Conservation (phyloP, 2,113 vertebrate genomes). For the Podiceps cristatus region DNA sequence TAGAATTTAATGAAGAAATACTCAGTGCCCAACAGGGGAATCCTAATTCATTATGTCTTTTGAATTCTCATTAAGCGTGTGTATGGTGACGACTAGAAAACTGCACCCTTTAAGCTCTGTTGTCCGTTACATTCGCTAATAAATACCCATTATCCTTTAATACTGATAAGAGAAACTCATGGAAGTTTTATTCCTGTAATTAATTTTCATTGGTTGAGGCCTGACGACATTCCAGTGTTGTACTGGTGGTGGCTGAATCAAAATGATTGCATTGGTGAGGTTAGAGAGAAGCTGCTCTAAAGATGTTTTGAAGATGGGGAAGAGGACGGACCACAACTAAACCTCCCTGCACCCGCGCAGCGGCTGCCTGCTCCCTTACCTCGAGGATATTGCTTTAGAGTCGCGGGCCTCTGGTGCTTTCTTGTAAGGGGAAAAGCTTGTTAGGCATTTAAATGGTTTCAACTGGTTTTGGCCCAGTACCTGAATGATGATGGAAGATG, state of each 20-base stretch:
- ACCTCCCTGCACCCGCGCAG: too few species aligned
- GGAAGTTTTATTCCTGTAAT: conserved; percentile 22
- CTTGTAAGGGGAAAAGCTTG: accelerated
- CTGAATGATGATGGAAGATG: neutral
- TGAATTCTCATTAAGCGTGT: conserved; percentile 54
- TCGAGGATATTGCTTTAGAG: accelerated
- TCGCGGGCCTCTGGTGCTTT: neutral
- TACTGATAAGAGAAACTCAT: neutral
- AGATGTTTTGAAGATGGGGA: neutral
- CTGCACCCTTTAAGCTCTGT: neutral
- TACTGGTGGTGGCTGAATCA: neutral
- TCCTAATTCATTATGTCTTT: conserved; percentile 64
- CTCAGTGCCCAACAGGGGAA: conserved; percentile 50
- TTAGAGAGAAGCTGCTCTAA: neutral
- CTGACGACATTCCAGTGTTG: neutral
- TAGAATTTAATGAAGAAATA: conserved; percentile 69
- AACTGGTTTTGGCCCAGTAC: neutral
- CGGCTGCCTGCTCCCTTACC: neutral
- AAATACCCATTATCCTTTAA: conserved; percentile 21
- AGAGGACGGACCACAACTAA: neutral
- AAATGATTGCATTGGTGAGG: neutral
- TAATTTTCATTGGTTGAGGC: conserved; percentile 4
- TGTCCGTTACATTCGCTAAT: conserved; percentile 8
- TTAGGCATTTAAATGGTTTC: neutral
- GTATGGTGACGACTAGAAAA: conserved; percentile 3